Conservation (phyloP, 2,113 vertebrate species). For the Diadophis punctatus region DNA sequence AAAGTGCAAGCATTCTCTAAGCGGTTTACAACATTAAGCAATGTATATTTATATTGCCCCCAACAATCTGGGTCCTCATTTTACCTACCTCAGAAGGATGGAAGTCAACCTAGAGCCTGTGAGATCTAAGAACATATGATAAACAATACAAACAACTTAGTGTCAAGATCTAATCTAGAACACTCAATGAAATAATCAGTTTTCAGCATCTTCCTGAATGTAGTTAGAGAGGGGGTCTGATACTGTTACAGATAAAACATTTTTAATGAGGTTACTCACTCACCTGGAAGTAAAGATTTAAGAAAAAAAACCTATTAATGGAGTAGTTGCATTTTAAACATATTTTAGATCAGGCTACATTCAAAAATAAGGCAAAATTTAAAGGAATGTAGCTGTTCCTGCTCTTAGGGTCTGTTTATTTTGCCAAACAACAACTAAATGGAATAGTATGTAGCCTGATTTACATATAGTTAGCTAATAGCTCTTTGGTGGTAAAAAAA, state of each 20-base stretch:
- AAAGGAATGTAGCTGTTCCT: background rate
- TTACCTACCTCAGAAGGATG: too few relatives aligned
- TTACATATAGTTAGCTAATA: background rate
- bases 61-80: too few relatives aligned
- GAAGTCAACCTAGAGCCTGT: too few relatives aligned
- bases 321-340: background rate
- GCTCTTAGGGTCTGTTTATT: background rate
- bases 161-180: background rate
- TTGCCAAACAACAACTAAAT: background rate
- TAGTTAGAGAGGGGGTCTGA: background rate
- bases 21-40: too few relatives aligned
- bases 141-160: background rate
- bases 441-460: background rate
- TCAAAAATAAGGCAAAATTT: background rate
- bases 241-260: background rate
- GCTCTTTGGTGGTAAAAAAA: background rate
- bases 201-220: background rate
- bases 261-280: background rate
- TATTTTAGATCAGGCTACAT: background rate
- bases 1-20: too few relatives aligned
- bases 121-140: background rate
- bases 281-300: background rate
- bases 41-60: too few relatives aligned
- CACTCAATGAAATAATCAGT: background rate
- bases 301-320: background rate